Evolutionary conservation across 2,888 invertebrate genomes (phyloP).

Genomic region (Drosophila subquinaria): DNA sequence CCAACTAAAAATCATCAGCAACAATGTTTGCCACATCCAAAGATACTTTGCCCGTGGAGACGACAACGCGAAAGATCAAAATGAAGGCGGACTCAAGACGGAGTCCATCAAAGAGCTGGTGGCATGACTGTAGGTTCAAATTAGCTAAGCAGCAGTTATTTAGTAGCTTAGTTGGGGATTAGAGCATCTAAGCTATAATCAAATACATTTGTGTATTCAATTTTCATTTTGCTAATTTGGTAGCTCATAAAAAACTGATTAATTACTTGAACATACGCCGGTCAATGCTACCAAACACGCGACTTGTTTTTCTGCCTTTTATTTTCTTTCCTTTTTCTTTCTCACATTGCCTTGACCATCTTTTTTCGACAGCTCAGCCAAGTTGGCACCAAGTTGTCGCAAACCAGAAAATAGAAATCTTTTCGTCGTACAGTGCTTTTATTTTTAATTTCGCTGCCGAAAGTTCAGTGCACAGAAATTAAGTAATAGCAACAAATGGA

Average conservation of each 20-base stretch:
- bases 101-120: slow-evolving; percentile 69
- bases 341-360: slow-evolving; percentile 58
- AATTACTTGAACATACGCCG: slow-evolving; percentile 56
- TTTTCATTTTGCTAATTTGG: slow-evolving; percentile 59
- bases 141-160: slow-evolving; percentile 17
- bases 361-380: slow-evolving; percentile 54
- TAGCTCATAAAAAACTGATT: slow-evolving; percentile 71
- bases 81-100: slow-evolving; percentile 54
- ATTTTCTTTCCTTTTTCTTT: slow-evolving; percentile 14
- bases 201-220: slow-evolving; percentile 12
- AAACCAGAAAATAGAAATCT: slow-evolving; percentile 39
- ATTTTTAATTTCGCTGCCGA: slow-evolving; percentile 12
- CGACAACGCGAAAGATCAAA: slow-evolving; percentile 37
- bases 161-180: slow-evolving; percentile 1
- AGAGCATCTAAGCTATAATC: background rate
- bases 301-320: slow-evolving; percentile 20
- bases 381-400: slow-evolving; percentile 60
- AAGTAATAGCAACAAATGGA: slow-evolving; percentile 67
- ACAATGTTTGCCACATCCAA: slow-evolving; percentile 75
- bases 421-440: slow-evolving; percentile 10
- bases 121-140: slow-evolving; percentile 80
- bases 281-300: slow-evolving; percentile 75
- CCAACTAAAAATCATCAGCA: slow-evolving; percentile 40
- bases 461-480: slow-evolving; percentile 71
- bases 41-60: slow-evolving; percentile 59